phyloP scores from a whole-genome alignment of 2,888 invertebrate genomes.

The Brenthis daphne region DNA sequence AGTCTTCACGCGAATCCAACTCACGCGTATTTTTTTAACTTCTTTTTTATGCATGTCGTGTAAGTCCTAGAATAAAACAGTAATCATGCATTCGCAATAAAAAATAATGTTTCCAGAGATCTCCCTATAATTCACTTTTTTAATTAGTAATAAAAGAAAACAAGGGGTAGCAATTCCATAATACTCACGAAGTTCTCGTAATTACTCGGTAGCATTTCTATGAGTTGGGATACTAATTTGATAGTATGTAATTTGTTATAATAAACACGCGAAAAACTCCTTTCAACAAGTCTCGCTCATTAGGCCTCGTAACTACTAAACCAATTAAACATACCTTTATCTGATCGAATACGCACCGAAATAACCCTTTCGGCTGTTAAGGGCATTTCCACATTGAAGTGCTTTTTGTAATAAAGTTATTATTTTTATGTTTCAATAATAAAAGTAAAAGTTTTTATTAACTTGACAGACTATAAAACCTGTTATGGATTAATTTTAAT shows the following conservation, averaged over 20 bases:
- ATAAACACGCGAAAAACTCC: constrained; percentile 31
- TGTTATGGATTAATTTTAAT: no score
- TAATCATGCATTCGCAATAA: no score
- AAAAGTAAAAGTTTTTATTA: background rate
- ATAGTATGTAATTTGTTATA: constrained; percentile 30
- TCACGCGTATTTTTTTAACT: no score
- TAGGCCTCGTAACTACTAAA: constrained; percentile 33
- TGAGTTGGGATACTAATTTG: constrained; percentile 35
- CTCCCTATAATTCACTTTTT: no score
- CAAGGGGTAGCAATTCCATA: background rate
- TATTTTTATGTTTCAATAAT: constrained; percentile 1
- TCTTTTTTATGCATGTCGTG: no score
- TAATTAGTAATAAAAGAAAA: background rate
- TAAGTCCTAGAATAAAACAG: no score
- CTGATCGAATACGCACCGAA: constrained; percentile 37
- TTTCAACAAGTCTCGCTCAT: constrained; percentile 33
- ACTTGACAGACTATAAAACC: background rate
- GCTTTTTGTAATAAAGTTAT: background rate
- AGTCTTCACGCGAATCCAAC: no score
- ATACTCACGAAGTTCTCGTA: background rate
- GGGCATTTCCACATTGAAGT: background rate
- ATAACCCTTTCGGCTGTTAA: constrained; percentile 28
- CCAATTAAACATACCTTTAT: constrained; percentile 38
- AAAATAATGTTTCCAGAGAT: no score
- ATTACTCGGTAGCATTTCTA: background rate